These are phyloP conservation scores for Chrysoperla carnea DNA, from an alignment of 1,140 invertebrate genomes.

Conservation along the genomic window DNA sequence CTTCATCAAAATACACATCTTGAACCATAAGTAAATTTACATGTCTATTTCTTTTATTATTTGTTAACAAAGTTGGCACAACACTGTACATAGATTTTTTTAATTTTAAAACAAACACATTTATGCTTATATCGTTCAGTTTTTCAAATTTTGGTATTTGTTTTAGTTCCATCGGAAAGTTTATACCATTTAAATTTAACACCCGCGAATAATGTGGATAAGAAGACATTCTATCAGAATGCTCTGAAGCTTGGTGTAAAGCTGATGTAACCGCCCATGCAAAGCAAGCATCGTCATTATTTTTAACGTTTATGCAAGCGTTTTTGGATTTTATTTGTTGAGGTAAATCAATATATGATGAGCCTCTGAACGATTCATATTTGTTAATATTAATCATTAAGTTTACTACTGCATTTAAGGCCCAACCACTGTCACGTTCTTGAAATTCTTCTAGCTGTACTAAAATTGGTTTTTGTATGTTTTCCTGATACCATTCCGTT, in stretches of 20 bases:
- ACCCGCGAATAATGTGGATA: slow-evolving; percentile 15
- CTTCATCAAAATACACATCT: slow-evolving; percentile 1
- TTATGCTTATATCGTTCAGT: slow-evolving; percentile 18
- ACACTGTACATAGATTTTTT: slow-evolving; percentile 7
- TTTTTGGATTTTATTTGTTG: slow-evolving; percentile 16
- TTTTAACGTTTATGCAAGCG: slow-evolving; percentile 21
- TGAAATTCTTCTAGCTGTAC: slow-evolving; percentile 3
- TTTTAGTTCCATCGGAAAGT: slow-evolving; percentile 19
- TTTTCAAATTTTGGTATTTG: slow-evolving; percentile 20
- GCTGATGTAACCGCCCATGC: slow-evolving; percentile 17
- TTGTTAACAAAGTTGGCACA: slow-evolving; percentile 15
- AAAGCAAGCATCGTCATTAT: slow-evolving; percentile 18
- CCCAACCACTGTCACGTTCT: slow-evolving; percentile 6
- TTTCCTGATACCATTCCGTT: no score
- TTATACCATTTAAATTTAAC: slow-evolving; percentile 19
- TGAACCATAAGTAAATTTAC: slow-evolving; percentile 14
- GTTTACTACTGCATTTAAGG: slow-evolving; percentile 2
- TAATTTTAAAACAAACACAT: slow-evolving; percentile 12
- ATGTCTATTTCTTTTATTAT: slow-evolving; percentile 10
- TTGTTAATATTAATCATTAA: slow-evolving; percentile 6
- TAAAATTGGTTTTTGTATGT: no score
- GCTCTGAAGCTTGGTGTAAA: slow-evolving; percentile 13
- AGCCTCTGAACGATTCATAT: slow-evolving; percentile 15
- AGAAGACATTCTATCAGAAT: slow-evolving; percentile 10
- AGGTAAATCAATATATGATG: slow-evolving; percentile 15